Evolutionary conservation across 2,113 vertebrate genomes (phyloP).

Genomic region (Psophia crepitans): DNA sequence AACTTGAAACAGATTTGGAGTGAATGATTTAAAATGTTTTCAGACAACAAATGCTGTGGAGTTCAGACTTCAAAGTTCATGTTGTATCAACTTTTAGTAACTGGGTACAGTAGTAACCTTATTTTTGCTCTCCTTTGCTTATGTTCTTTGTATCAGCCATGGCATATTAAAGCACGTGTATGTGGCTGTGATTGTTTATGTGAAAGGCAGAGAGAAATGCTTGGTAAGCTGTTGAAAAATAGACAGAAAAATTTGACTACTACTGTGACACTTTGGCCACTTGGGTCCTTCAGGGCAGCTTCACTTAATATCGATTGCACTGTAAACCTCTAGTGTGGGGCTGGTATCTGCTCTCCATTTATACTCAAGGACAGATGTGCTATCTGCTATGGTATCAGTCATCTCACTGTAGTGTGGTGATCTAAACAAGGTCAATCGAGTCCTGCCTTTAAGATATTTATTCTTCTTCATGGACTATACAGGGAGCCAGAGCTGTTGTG

Average conservation of each 20-base stretch:
- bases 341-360: neutral
- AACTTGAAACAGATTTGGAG: neutral
- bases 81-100: neutral
- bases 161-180: neutral
- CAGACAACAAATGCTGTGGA: neutral
- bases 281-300: neutral
- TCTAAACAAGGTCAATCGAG: neutral
- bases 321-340: neutral
- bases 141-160: neutral
- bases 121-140: neutral
- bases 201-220: neutral
- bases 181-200: neutral
- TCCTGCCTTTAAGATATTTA: neutral
- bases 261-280: neutral
- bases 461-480: neutral
- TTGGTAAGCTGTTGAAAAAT: neutral
- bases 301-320: neutral
- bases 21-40: neutral
- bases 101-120: neutral
- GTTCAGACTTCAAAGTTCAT: neutral
- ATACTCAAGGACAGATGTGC: neutral
- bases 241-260: neutral
- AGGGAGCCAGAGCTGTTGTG: neutral
- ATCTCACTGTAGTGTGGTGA: neutral
- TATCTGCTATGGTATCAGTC: neutral